Evolutionary conservation across 2,113 vertebrate genomes (phyloP).

Genomic region (Cisticola juncidis): DNA sequence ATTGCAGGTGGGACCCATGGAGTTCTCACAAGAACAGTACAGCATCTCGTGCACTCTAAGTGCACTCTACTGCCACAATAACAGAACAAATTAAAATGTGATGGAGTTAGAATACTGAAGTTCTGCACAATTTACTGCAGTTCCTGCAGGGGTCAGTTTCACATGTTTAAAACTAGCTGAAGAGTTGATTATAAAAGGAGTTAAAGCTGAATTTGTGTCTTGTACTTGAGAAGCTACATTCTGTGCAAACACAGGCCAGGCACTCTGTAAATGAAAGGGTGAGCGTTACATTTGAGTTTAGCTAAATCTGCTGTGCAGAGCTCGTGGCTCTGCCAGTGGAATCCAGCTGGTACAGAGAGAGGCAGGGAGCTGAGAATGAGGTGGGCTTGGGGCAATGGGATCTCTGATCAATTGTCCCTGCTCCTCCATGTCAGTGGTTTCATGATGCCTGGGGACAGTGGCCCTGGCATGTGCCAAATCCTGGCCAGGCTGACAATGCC

Average conservation of each 20-base stretch:
- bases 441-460: background rate
- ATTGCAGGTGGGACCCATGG: background rate
- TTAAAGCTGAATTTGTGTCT: background rate
- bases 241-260: background rate
- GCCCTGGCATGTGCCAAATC: background rate
- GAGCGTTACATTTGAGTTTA: background rate
- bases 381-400: background rate
- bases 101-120: background rate
- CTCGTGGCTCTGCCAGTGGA: background rate
- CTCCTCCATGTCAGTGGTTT: background rate
- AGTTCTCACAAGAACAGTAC: background rate
- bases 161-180: background rate
- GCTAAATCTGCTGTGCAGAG: background rate
- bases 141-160: background rate
- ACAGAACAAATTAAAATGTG: background rate
- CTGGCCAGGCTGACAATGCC: background rate
- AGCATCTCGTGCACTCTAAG: background rate
- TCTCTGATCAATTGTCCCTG: background rate
- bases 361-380: background rate
- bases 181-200: background rate
- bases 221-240: background rate
- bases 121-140: background rate
- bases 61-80: background rate
- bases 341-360: background rate
- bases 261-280: background rate